Base-by-base conservation (phyloP, 2,888 invertebrate genomes). In the Gari tellinella region DNA sequence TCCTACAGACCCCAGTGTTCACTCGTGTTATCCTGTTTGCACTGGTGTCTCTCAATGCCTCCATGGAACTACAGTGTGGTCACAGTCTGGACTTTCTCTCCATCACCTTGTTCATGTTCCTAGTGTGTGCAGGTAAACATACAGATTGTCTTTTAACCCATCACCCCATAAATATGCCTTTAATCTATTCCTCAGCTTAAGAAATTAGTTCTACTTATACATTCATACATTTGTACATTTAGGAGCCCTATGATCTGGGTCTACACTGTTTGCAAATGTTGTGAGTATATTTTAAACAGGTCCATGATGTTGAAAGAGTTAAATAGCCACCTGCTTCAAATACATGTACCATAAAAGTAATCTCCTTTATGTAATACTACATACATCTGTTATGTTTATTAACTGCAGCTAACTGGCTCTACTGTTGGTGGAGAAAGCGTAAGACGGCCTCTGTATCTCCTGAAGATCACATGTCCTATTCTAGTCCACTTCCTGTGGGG, bases 21-120 rank as follows among this genome's bases (percentile, higher is more conserved):
- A 84, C 88, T 12, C 81, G 90, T 10, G 63, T 88, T 8, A 52
- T 84, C 4, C 73, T 90, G 43, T 79, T 90, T 56, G 57, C 85
- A 14, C 77, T 89, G 1, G 86, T 90, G 1, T 79, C 86, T 5
- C 67, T 86, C 10, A 90, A 90, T 63, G 87, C 87, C n/a, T 78
- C 83, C 3, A 82, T 86, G 17, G 88, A 89, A 66, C 75, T 90
- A 48, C 82, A 85, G 53, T 83, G 83, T 67, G 76, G 70, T 45
- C 73, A 77, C 17, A 81, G 81, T 49, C 48, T 81, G 8, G 80
- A 86, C 56, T 88, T 89, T 78, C 74, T 80, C 21, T 82, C 88
- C 14, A 82, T 89, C 66, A 85, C 88, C 2, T 58, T 84, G 37
- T 85, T 89, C 58, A 80, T 89, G 53, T 31, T 81, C 10, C 62